These are phyloP conservation scores for Anabacerthia variegaticeps DNA, from an alignment of 2,797 vertebrate genomes.

Conservation along the genomic window DNA sequence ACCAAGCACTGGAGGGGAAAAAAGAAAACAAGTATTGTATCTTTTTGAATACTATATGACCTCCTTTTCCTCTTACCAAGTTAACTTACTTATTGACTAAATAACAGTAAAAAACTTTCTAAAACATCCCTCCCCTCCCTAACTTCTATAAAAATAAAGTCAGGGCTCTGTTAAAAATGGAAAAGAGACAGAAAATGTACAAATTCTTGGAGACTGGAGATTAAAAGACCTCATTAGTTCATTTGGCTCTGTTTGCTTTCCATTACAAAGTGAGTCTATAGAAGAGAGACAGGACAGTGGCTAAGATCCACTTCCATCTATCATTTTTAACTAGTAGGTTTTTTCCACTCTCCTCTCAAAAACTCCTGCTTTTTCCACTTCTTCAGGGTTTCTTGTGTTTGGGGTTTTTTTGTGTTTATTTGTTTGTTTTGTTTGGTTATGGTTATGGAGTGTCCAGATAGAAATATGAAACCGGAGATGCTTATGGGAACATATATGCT, in stretches of 20 bases:
- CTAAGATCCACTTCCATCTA: neutral
- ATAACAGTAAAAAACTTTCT: neutral
- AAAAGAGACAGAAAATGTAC: neutral
- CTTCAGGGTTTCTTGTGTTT: neutral
- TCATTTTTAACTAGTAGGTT: neutral
- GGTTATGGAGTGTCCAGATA: neutral
- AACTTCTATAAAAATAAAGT: neutral
- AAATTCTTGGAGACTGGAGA: neutral
- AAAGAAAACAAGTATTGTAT: slow-evolving; percentile 57
- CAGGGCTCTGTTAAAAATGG: neutral
- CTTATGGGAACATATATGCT: neutral
- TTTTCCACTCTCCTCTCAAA: neutral
- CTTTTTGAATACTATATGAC: slow-evolving; percentile 17
- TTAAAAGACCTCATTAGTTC: neutral
- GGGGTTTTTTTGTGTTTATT: neutral
- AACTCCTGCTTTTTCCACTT: neutral
- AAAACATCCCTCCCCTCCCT: neutral
- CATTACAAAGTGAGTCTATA: neutral
- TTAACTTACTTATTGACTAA: slow-evolving; percentile 28
- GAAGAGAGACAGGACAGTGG: neutral
- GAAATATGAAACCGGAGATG: neutral
- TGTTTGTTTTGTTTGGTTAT: accelerated
- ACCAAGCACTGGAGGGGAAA: slow-evolving; percentile 25
- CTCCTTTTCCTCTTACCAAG: slow-evolving; percentile 30
- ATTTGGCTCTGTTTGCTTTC: neutral